phyloP scores from a whole-genome alignment of 2,888 invertebrate genomes.

The Chloroclystis v-ata region DNA sequence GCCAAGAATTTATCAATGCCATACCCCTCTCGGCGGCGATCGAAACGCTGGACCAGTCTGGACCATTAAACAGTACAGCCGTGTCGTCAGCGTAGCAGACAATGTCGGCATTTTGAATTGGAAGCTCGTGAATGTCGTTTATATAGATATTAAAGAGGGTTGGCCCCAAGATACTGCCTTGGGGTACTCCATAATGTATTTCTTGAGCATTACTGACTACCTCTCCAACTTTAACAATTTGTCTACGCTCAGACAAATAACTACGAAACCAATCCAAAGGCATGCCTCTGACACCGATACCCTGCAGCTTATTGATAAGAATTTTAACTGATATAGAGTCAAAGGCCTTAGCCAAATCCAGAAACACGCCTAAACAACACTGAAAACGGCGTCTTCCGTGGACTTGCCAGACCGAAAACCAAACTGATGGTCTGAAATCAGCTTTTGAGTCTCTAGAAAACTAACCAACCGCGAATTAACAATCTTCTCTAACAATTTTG shows the following conservation, averaged over 20 bases:
- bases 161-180: slow-evolving; percentile 1
- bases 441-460: background rate
- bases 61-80: background rate
- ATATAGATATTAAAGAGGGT: slow-evolving; percentile 1
- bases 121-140: background rate
- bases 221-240: background rate
- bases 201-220: background rate
- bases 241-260: background rate
- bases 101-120: background rate
- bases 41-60: background rate
- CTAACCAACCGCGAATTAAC: background rate
- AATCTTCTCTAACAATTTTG: slow-evolving; percentile 1
- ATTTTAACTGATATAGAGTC: background rate
- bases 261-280: background rate
- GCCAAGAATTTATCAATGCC: background rate
- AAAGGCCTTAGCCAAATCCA: background rate
- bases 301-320: background rate
- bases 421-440: background rate
- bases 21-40: background rate
- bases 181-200: background rate
- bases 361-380: background rate
- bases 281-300: background rate
- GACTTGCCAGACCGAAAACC: background rate
- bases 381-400: background rate
- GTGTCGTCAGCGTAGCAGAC: background rate